A percentile compares a stretch with the other conserved stretches of the same genome.
Conservation (phyloP, 2,113 vertebrate species). For the Rhombomys opimus region DNA sequence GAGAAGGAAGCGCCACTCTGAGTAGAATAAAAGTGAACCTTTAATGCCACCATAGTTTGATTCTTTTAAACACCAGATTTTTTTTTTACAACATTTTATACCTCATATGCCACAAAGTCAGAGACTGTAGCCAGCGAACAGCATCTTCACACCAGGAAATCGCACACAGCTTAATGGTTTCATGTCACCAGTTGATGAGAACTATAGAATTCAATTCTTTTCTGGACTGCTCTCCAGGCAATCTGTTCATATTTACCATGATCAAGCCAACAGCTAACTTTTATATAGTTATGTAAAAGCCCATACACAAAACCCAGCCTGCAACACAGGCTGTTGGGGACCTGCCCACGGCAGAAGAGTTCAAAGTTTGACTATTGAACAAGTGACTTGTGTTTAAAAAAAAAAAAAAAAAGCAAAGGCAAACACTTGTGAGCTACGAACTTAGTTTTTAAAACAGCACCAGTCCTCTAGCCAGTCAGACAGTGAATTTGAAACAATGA, state of each 20-base stretch:
- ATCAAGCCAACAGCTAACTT: constrained; percentile 59
- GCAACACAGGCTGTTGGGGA: background rate
- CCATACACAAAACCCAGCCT: constrained; percentile 34
- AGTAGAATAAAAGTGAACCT: constrained; percentile 89
- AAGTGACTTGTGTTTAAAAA: background rate
- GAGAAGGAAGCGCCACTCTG: constrained; percentile 78
- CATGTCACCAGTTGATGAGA: constrained; percentile 68
- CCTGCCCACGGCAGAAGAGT: constrained; percentile 39
- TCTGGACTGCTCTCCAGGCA: constrained; percentile 78
- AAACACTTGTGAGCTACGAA: constrained; percentile 60
- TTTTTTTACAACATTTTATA: constrained; percentile 88
- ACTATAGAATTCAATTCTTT: constrained; percentile 63
- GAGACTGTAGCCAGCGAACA: constrained; percentile 86
- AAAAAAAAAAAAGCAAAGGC: background rate
- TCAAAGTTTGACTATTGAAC: constrained; percentile 9
- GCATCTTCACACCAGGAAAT: constrained; percentile 85
- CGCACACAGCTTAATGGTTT: constrained; percentile 83
- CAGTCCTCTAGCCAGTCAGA: constrained; percentile 35
- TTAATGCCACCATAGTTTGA: constrained; percentile 89
- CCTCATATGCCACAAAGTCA: constrained; percentile 87
- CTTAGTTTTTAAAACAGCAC: constrained; percentile 49
- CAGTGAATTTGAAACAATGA: constrained; percentile 48
- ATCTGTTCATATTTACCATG: constrained; percentile 62
- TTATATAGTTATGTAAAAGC: constrained; percentile 31
- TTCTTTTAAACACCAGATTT: constrained; percentile 88